Base-by-base conservation (phyloP, 1,140 invertebrate species). In the Musca domestica region DNA sequence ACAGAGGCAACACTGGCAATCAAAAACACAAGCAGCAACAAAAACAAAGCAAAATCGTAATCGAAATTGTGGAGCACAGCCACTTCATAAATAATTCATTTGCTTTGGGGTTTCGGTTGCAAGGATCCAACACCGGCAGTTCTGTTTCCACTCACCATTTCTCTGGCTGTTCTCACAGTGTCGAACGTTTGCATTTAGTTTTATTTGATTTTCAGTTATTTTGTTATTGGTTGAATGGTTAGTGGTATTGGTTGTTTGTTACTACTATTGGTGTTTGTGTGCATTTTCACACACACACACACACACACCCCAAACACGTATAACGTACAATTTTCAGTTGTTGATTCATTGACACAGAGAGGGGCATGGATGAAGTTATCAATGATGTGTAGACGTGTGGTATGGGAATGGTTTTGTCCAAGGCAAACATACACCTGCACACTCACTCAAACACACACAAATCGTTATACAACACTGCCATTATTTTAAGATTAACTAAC, bases 31-130 rank as follows among this genome's bases (percentile, higher is more conserved):
- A 25, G 14, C 47, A 25, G 14, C 47, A 51, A 27, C 22, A 66
- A 20, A 19, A 66, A 64, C 46, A n/a, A 17, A n/a, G 14, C 27
- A 30, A 14, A 17, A 34, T 7, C 34, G 34, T 41, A 41, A 41
- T 41, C 34, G 34, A 41, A 41, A 41, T 41, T 41, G 34, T 41
- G 34, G 34, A 72, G 69, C 69, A 71, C 76, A 72, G 76, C 73
- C 77, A 77, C 77, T 79, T 79, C 77, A 79, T 79, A 79, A 79
- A 79, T 79, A 79, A 79, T 79, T 79, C 77, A 79, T 78, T 79
- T 77, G 54, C 14, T 30, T 58, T 58, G 54, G 34, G 34, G 34
- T 22, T 73, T 74, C 73, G 76, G 71, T 73, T 74, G 73, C 72
- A 34, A 17, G 19, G 19, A 27, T 17, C 25, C 19, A 9, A n/a